Evolutionary conservation across 2,888 invertebrate genomes (phyloP).

Genomic region (Amaurobius ferox): DNA sequence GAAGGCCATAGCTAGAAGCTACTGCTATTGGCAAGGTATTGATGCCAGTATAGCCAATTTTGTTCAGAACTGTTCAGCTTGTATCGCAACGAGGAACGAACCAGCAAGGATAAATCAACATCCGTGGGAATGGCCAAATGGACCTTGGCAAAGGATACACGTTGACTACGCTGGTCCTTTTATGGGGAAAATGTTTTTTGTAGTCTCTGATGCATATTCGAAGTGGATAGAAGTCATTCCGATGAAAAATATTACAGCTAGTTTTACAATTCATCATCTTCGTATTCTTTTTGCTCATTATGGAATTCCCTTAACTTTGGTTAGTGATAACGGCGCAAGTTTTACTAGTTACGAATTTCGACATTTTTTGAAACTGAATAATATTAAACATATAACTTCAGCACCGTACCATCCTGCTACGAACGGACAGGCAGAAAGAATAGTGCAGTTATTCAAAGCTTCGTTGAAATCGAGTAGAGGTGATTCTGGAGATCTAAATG

Average conservation of each 20-base stretch:
- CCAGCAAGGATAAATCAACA: conserved; percentile 36
- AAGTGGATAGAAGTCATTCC: conserved; percentile 39
- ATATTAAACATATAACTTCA: no score
- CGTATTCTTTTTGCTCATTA: no score
- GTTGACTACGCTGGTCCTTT: conserved; percentile 43
- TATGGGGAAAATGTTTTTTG: conserved; percentile 43
- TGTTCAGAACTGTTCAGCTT: conserved; percentile 41
- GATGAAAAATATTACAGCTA: conserved; percentile 35
- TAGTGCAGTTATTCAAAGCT: no score
- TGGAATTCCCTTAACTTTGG: no score
- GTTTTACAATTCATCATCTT: no score
- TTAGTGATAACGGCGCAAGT: no score
- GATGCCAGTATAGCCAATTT: conserved; percentile 41
- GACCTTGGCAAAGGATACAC: conserved; percentile 46
- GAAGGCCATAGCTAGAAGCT: conserved; percentile 45
- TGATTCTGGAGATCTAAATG: no score
- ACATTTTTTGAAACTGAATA: no score
- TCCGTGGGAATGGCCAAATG: conserved; percentile 46
- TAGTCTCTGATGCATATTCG: conserved; percentile 42
- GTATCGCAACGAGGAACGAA: conserved; percentile 36
- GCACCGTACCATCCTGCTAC: no score
- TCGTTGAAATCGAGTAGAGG: no score
- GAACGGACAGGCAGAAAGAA: no score
- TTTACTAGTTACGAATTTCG: no score
- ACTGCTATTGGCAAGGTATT: conserved; percentile 42